Base-by-base conservation (phyloP, 1,140 invertebrate species). In the Luehdorfia chinensis region DNA sequence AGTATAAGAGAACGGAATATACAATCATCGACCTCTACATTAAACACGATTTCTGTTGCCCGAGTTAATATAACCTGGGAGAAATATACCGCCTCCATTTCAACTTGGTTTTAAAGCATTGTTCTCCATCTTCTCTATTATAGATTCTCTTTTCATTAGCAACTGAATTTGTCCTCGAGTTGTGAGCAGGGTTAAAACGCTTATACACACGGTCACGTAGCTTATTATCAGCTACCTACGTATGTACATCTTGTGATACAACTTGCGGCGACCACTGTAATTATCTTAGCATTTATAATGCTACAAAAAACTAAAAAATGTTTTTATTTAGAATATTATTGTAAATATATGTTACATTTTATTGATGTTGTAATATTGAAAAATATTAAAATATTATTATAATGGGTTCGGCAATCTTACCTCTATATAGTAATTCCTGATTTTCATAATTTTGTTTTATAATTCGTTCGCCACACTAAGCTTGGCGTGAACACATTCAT, bases 371-470 rank as follows among this genome's bases (percentile, higher is more conserved):
- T n/a, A n/a, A n/a, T n/a, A n/a, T n/a, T n/a, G n/a, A n/a, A n/a
- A n/a, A n/a, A n/a, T n/a, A n/a, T n/a, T n/a, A n/a, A n/a, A n/a
- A n/a, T n/a, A n/a, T n/a, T n/a, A n/a, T n/a, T n/a, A n/a, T n/a
- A 54, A 23, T 34, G 19, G 55, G 50, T 39, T 45, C 12, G 7
- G 19, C 13, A 51, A 23, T 60, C 68, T 79, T 41, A 84, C 80
- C 73, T 83, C 73, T 55, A 63, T 57, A 64, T 76, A 81, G 57
- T 65, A 78, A 66, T 68, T 77, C 58, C 67, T 67, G 41, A 84
- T 75, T 81, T 84, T 84, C 80, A 84, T 84, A 74, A 75, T 84
- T 73, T 61, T 54, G 13, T 47, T 39, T 46, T 45, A 27, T 27
- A 28, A n/a, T n/a, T n/a, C n/a, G n/a, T n/a, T n/a, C n/a, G n/a